Percentiles rank a stretch among this genome's conserved stretches.
These are phyloP conservation scores for Knipowitschia caucasica DNA, from an alignment of 2,797 vertebrate species.

Conservation along the genomic window DNA sequence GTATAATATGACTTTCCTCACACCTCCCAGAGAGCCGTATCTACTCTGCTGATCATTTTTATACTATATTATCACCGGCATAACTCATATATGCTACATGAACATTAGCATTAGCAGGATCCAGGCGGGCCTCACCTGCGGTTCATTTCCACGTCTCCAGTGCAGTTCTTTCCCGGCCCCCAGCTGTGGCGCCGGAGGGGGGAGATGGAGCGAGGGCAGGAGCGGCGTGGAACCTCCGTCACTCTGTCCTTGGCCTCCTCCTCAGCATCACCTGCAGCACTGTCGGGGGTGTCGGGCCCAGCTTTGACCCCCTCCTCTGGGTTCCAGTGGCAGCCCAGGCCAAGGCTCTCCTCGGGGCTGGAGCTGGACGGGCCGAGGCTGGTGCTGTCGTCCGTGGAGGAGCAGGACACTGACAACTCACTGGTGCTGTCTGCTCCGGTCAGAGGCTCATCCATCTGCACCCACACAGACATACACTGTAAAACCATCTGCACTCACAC, in stretches of 20 bases:
- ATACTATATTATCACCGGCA: too few species aligned
- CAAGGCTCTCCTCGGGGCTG: slow-evolving; percentile 61
- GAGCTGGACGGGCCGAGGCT: slow-evolving; percentile 69
- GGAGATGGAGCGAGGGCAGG: slow-evolving; percentile 82
- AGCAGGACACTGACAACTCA: slow-evolving; percentile 79
- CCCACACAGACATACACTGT: not conserved
- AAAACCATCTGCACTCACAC: too few species aligned
- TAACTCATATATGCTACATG: too few species aligned
- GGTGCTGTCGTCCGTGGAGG: slow-evolving; percentile 84
- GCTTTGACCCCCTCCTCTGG: slow-evolving; percentile 72
- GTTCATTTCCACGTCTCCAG: slow-evolving; percentile 85
- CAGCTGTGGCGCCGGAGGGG: slow-evolving; percentile 95
- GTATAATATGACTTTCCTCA: too few species aligned
- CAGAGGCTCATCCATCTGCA: slow-evolving; percentile 63
- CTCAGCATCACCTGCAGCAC: slow-evolving; percentile 73
- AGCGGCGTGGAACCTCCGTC: slow-evolving; percentile 78
- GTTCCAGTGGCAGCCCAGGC: slow-evolving; percentile 70
- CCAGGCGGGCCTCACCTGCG: slow-evolving; percentile 78
- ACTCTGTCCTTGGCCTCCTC: slow-evolving; percentile 91
- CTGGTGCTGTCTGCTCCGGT: slow-evolving; percentile 72
- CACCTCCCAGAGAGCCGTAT: too few species aligned
- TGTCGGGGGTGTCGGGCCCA: slow-evolving; percentile 33
- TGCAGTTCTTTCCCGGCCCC: slow-evolving; percentile 89
- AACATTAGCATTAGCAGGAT: not conserved
- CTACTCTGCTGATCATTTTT: too few species aligned